Evolutionary conservation across 2,113 vertebrate species (phyloP).

Genomic region (Peromyscus polionotus): DNA sequence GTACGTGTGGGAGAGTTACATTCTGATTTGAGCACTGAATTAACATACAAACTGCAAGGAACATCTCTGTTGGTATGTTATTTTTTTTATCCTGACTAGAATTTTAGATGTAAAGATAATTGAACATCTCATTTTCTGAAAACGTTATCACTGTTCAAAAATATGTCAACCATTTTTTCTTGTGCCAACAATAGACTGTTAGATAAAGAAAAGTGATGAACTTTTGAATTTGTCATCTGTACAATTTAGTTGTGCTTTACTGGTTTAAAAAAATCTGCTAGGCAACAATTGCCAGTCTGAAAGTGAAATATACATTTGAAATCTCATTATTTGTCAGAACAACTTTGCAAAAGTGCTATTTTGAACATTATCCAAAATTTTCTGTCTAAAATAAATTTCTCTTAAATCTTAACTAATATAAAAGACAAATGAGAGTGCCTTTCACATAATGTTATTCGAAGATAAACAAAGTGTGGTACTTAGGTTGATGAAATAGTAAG

Average conservation of each 20-base stretch:
- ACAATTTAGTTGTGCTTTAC: conserved; percentile 33
- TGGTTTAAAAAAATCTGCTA: conserved; percentile 33
- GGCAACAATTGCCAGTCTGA: conserved; percentile 18
- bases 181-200: conserved; percentile 15
- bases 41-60: not conserved
- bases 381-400: conserved; percentile 52
- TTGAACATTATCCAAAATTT: conserved; percentile 50
- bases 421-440: conserved; percentile 15
- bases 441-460: conserved; percentile 8
- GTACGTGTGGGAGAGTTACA: not conserved
- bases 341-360: conserved; percentile 61
- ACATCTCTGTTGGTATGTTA: not conserved
- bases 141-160: conserved; percentile 45
- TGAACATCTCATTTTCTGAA: conserved; percentile 51
- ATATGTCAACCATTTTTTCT: conserved; percentile 27
- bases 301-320: conserved; percentile 62
- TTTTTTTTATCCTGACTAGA: not conserved
- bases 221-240: conserved; percentile 26
- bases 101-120: conserved; percentile 36
- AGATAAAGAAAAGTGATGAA: conserved; percentile 59
- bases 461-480: not conserved
- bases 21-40: conserved; percentile 7
- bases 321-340: conserved; percentile 68
- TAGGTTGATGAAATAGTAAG: not conserved
- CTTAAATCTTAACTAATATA: conserved; percentile 28